These are phyloP conservation scores for Keiferia lycopersicella DNA, from an alignment of 2,888 invertebrate species.

Conservation along the genomic window DNA sequence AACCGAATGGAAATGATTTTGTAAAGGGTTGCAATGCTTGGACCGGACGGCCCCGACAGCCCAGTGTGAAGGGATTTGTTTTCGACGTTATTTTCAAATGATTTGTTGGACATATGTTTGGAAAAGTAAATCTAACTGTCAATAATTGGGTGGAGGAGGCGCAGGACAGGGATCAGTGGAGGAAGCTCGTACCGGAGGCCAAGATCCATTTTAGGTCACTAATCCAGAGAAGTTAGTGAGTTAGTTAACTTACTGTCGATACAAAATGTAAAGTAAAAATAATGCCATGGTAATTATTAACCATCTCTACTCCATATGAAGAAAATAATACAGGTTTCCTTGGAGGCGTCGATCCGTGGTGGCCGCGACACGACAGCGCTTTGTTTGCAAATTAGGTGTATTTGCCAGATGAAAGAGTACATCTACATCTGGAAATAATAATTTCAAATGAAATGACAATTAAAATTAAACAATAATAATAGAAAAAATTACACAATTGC, in stretches of 20 bases:
- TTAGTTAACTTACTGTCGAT: too few species aligned
- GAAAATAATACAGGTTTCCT: conserved; percentile 22
- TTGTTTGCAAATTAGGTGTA: conserved; percentile 38
- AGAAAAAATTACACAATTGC: too few species aligned
- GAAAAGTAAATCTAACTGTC: background rate
- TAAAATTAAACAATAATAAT: too few species aligned
- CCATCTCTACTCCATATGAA: background rate
- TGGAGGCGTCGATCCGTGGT: conserved; percentile 55
- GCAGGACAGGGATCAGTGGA: too few species aligned
- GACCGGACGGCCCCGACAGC: background rate
- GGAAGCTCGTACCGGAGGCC: too few species aligned
- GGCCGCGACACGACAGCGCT: conserved; percentile 49
- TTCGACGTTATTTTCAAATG: background rate
- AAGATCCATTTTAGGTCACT: too few species aligned
- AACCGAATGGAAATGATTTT: conserved; percentile 77
- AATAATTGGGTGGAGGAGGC: too few species aligned
- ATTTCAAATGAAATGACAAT: too few species aligned
- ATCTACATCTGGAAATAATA: background rate
- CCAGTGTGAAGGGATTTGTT: background rate
- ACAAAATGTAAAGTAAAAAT: too few species aligned
- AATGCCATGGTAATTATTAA: too few species aligned
- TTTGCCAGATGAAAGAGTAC: background rate
- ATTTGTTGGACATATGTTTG: background rate
- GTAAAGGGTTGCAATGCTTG: conserved; percentile 53
- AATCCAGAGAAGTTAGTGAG: too few species aligned